phyloP scores from a whole-genome alignment of 1,140 invertebrate species.

The Acromyrmex echinatior region DNA sequence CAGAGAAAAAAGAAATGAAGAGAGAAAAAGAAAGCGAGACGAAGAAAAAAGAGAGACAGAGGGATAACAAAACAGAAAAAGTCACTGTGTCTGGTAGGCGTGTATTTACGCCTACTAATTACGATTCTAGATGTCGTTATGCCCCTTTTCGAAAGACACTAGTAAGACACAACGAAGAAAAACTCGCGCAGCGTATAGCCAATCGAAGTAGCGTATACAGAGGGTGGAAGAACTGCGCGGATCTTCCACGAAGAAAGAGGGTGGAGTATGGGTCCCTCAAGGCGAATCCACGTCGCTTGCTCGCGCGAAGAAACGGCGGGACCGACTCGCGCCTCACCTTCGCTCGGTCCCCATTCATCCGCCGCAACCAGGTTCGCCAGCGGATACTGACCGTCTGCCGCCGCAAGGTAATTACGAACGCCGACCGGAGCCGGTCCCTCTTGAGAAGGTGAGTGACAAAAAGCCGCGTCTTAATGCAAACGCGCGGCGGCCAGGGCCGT shows the following conservation, averaged over 20 bases:
- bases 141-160: conserved; percentile 54
- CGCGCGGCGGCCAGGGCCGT: conserved; percentile 79
- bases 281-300: conserved; percentile 47
- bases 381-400: conserved; percentile 76
- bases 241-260: no score
- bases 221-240: conserved; percentile 50
- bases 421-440: conserved; percentile 54
- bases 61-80: conserved; percentile 59
- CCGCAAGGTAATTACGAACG: conserved; percentile 82
- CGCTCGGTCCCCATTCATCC: conserved; percentile 25
- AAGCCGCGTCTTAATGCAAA: conserved; percentile 86
- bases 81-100: conserved; percentile 83
- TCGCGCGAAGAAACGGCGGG: conserved; percentile 73
- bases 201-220: conserved; percentile 78
- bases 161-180: conserved; percentile 78
- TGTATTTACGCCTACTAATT: conserved; percentile 86
- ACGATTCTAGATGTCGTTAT: conserved; percentile 83
- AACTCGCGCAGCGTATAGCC: conserved; percentile 80
- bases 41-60: conserved; percentile 6
- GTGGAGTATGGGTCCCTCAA: conserved; percentile 39
- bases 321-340: conserved; percentile 12
- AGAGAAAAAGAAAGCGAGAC: neutral
- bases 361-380: conserved; percentile 16
- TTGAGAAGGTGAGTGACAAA: conserved; percentile 83
- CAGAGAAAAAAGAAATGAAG: conserved; percentile 9